Percentiles rank a stretch among this genome's conserved stretches.
phyloP scores from a whole-genome alignment of 37 sponge, comb jelly and placozoan species.

The Amphimedon queenslandica region DNA sequence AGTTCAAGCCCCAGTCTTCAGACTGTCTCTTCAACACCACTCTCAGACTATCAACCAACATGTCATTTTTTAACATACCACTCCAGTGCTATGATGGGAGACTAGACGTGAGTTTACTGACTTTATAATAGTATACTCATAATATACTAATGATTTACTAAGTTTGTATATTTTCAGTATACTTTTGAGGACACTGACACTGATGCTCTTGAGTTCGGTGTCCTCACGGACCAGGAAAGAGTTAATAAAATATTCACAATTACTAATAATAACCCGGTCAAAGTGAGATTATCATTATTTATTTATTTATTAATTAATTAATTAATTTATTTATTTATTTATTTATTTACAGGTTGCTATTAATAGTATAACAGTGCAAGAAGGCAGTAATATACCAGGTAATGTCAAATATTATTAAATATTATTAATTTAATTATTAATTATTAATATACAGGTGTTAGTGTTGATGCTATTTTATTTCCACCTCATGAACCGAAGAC shows the following conservation, averaged over 20 bases:
- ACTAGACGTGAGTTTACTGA: conserved; percentile 39
- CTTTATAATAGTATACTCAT: neutral
- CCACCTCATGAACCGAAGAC: neutral
- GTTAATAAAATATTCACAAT: conserved; percentile 47
- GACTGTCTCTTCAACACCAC: conserved; percentile 71
- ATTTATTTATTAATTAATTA: too few species aligned
- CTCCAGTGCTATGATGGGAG: conserved; percentile 78
- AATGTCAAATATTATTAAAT: too few species aligned
- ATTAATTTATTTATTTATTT: neutral
- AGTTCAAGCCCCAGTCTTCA: conserved; percentile 57
- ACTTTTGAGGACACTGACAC: conserved; percentile 27
- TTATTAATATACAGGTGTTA: too few species aligned
- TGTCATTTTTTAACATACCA: conserved; percentile 77
- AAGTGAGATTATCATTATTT: too few species aligned
- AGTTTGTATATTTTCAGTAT: conserved; percentile 35
- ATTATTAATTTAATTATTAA: too few species aligned
- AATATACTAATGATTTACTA: too few species aligned
- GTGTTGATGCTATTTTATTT: neutral
- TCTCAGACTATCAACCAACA: conserved; percentile 73
- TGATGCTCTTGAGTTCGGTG: conserved; percentile 70
- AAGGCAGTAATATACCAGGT: neutral
- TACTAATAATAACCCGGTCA: conserved; percentile 70
- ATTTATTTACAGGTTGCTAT: neutral
- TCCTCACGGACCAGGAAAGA: conserved; percentile 24
- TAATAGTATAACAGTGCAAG: neutral